Conservation (phyloP, 2,113 vertebrate species). For the Cygnus buccinator region DNA sequence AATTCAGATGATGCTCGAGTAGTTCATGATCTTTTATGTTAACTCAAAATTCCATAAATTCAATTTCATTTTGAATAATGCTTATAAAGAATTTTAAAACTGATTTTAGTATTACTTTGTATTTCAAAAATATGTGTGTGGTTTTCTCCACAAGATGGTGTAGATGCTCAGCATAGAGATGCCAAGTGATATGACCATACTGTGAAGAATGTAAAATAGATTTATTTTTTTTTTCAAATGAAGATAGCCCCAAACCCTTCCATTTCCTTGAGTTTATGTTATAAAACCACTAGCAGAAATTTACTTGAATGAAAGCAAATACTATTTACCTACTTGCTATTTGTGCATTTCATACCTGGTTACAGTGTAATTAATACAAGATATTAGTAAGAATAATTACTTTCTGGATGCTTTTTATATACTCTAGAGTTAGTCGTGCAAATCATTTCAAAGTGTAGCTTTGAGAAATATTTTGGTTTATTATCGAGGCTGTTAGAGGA, state of each 20-base stretch:
- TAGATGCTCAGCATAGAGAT: neutral
- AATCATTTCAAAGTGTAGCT: neutral
- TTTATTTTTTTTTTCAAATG: neutral
- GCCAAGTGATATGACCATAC: neutral
- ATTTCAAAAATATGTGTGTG: slow-evolving; percentile 3
- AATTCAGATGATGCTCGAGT: neutral
- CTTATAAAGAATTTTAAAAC: neutral
- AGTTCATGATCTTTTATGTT: neutral
- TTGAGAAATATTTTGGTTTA: neutral
- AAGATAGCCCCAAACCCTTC: neutral
- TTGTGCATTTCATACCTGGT: neutral
- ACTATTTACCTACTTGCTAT: neutral
- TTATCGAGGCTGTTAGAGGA: neutral
- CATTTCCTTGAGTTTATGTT: neutral
- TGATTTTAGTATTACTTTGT: neutral
- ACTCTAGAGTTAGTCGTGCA: neutral
- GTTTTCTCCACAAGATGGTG: slow-evolving; percentile 74
- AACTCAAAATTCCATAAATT: neutral
- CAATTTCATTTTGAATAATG: neutral
- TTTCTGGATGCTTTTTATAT: neutral
- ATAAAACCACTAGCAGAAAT: neutral
- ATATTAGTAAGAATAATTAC: neutral
- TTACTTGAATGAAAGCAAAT: neutral
- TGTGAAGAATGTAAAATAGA: neutral
- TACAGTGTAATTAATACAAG: neutral